Evolutionary conservation across 2,797 vertebrate species (phyloP), one percentile per base, ranked within the genome.

Genomic region (Cygnus olor): DNA sequence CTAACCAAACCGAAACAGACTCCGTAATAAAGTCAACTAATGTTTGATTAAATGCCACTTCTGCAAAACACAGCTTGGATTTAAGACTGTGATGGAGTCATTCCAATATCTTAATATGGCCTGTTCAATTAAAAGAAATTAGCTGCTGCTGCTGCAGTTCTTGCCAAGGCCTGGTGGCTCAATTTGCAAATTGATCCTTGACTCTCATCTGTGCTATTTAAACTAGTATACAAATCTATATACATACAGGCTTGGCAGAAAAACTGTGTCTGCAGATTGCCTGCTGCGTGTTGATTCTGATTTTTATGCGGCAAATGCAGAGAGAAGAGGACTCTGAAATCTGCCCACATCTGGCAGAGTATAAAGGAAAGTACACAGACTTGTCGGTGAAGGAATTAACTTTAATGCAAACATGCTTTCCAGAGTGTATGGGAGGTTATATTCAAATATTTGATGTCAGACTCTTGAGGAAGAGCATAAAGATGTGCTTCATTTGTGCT

Each of bases 41-140:
- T 94, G 91, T 94, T 97, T 95, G 95, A 96, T 96, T 97, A 95
- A 96, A 94, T 96, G 94, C 91, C 93, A 94, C 95, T 96, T 96
- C 78, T 96, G 95, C 91, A 96, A 94, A 97, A 92, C 91, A 93
- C 56, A 85, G 57, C 74, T 94, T 96, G 91, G 84, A 96, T 95
- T 95, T 94, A 93, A 90, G 80, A 78, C 91, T 90, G 14, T 22
- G 36, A 30, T 97, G 95, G 95, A 95, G 45, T 89, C 78, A 65
- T 94, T 97, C 94, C 95, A 96, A 74, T 96, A 94, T 80, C 94
- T 89, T 96, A 95, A 94, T 96, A 91, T 80, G 94, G 94, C 78
- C 78, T 93, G 71, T 96, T 97, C 93, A 96, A 94, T 96, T 96
- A 94, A 91, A 97, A 95, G 95, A 96, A 96, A 95, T 96, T 95